Evolutionary conservation across 2,797 vertebrate genomes (phyloP).

Genomic region (Anolis apletophallus): DNA sequence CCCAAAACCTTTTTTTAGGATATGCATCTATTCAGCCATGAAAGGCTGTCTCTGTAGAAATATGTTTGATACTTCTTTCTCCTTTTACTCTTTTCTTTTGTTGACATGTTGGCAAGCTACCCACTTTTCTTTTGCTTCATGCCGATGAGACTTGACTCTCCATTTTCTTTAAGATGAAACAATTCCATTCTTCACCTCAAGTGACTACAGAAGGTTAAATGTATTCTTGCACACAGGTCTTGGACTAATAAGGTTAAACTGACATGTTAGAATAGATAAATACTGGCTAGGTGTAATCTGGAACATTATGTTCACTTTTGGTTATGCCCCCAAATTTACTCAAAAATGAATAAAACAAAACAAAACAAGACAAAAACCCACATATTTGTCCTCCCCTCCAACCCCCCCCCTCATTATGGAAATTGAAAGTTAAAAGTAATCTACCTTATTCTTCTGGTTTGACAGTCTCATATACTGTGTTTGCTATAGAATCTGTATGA

Average conservation of each 20-base stretch:
- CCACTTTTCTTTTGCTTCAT: not conserved
- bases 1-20: not conserved
- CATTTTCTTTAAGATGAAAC: conserved; percentile 16
- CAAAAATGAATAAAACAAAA: not conserved
- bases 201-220: not conserved
- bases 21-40: not conserved
- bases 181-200: conserved; percentile 20
- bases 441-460: not conserved
- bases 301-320: conserved; percentile 11
- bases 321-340: conserved; percentile 6
- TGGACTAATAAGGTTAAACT: conserved; percentile 25
- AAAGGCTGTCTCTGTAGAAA: conserved; percentile 5
- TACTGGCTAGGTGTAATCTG: conserved; percentile 36
- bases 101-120: not conserved
- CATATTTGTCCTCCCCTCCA: too few species aligned
- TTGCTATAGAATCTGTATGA: not conserved
- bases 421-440: not conserved
- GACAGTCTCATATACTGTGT: not conserved
- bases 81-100: not conserved
- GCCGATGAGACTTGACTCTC: not conserved
- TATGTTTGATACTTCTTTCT: not conserved
- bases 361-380: too few species aligned
- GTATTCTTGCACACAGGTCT: conserved; percentile 9
- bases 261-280: conserved; percentile 39
- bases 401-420: not conserved